Base-by-base conservation (phyloP, 2,888 invertebrate species). In the Tridacna crocea region DNA sequence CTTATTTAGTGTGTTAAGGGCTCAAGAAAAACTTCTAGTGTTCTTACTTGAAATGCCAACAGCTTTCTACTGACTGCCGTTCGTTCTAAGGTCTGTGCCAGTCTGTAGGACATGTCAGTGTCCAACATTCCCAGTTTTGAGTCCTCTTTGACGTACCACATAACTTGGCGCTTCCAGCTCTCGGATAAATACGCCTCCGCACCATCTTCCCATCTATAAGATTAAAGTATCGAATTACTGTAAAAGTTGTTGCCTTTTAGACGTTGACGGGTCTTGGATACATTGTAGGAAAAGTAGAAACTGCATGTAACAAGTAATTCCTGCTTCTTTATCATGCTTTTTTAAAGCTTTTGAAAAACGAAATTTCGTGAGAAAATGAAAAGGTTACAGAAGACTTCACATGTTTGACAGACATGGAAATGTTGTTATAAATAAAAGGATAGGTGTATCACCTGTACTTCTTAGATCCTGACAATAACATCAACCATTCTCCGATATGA, bases 81-180 rank as follows among this genome's bases (percentile, higher is more conserved):
- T 48, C 87, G 80, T 51, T 73, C 65, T 13, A 91, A 84, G 0
- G 92, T 92, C 51, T 88, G 74, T 36, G 79, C 72, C 8, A 92
- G 84, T 58, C 92, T 77, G 83, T 91, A 91, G 19, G 87, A 83
- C 78, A 87, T 83, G 65, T 84, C 86, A 0, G 91, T 92, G 80
- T 92, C 91, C 63, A 92, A 80, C 82, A 88, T 88, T 0, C 92
- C 92, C 27, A 92, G 88, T 70, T 91, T 88, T 2, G 83, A 77
- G 72, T 92, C 91, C 19, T 92, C 92, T 77, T 92, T 92, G n/a
- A 92, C 92, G 66, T 91, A 92, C 92, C 92, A 92, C 91, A 92
- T 92, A 19, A 92, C 92, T 73, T 91, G 91, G 3, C 92, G 83
- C 55, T 77, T 82, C 89, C 89, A 91, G 36, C 90, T 91, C 82